These are phyloP conservation scores for Percopsis transmontana DNA, from an alignment of 2,113 vertebrate species.

Conservation along the genomic window DNA sequence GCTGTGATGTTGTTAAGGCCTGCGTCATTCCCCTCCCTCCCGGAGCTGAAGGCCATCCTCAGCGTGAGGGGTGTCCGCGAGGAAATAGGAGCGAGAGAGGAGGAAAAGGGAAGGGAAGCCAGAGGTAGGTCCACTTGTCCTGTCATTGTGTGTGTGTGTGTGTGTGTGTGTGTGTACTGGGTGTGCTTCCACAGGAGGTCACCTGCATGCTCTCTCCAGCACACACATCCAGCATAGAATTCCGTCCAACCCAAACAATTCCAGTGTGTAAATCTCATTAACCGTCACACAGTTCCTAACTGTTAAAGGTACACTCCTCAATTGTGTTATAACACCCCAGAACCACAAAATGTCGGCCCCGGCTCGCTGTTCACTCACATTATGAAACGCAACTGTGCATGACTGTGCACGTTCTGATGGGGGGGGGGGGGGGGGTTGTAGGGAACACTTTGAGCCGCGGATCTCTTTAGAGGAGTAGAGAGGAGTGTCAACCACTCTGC, in stretches of 20 bases:
- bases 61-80: conserved; percentile 75
- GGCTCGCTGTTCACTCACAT: too few species aligned
- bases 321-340: too few species aligned
- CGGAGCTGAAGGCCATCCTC: conserved; percentile 69
- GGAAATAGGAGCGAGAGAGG: conserved; percentile 72
- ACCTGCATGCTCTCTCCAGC: background rate
- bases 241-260: conserved; percentile 44
- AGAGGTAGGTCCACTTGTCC: conserved; percentile 62
- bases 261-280: conserved; percentile 18
- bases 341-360: too few species aligned
- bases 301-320: too few species aligned
- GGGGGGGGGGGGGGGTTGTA: too few species aligned
- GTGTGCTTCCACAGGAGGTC: background rate
- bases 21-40: conserved; percentile 40
- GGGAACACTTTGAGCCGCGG: too few species aligned
- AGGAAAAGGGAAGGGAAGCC: conserved; percentile 49
- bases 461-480: too few species aligned
- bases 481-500: too few species aligned
- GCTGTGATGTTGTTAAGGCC: conserved; percentile 61
- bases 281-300: background rate
- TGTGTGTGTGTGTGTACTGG: conserved; percentile 4
- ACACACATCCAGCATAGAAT: conserved; percentile 22
- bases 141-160: background rate
- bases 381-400: too few species aligned
- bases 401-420: too few species aligned